Evolutionary conservation across 2,113 vertebrate species (phyloP).

Genomic region (Tragulus kanchil): DNA sequence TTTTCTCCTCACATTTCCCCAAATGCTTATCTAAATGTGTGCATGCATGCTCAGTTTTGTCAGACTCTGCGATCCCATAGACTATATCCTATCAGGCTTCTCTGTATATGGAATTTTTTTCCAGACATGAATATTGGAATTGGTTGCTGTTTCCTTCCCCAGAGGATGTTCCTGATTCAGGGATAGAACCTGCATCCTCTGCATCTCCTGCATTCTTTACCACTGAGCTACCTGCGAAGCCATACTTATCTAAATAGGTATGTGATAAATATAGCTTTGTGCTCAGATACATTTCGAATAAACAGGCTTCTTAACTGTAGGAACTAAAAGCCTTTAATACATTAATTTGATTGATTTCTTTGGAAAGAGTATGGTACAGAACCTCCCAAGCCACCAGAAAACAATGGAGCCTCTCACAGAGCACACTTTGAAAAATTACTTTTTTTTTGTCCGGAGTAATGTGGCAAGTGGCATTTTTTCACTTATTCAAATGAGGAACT

Average conservation of each 20-base stretch:
- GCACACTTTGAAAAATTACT: not conserved
- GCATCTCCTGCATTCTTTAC: not conserved
- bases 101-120: not conserved
- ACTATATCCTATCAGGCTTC: not conserved
- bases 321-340: not conserved
- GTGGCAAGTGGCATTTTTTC: not conserved
- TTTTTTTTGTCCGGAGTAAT: not conserved
- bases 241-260: not conserved
- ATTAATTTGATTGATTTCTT: constrained; percentile 25
- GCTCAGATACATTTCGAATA: not conserved
- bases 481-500: constrained; percentile 12
- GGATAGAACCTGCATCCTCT: not conserved
- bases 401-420: not conserved
- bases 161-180: not conserved
- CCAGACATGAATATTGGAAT: not conserved
- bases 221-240: not conserved
- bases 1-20: not conserved
- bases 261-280: not conserved
- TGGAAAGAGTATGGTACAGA: not conserved
- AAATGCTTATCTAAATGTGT: not conserved
- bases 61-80: not conserved
- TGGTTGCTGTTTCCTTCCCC: not conserved
- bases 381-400: not conserved
- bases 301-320: not conserved
- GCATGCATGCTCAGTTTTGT: not conserved